These are phyloP conservation scores for Pseudomyrmex sp. DNA, from an alignment of 1,140 invertebrate species.

Conservation along the genomic window DNA sequence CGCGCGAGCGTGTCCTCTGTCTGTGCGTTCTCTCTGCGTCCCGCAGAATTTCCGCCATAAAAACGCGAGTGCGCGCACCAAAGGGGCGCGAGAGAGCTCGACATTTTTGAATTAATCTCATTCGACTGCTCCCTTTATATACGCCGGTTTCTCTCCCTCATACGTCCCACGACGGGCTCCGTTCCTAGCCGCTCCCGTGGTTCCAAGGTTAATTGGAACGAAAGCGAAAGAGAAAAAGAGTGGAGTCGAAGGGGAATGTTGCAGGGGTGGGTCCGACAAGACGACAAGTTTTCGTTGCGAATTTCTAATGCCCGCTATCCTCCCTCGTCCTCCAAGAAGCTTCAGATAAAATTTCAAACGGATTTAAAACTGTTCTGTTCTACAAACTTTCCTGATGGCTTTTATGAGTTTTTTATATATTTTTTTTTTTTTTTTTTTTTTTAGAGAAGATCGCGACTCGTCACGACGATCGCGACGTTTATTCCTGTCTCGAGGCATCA, in stretches of 20 bases:
- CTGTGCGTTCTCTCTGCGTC: conserved; percentile 23
- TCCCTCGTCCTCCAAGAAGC: no score
- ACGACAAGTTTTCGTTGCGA: conserved; percentile 40
- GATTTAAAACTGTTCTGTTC: no score
- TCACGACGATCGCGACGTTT: neutral
- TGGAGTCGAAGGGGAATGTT: conserved; percentile 20
- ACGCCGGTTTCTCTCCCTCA: conserved; percentile 53
- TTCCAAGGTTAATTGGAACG: conserved; percentile 80
- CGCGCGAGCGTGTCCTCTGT: conserved; percentile 1
- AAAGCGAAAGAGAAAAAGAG: conserved; percentile 67
- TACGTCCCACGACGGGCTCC: conserved; percentile 66
- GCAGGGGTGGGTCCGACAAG: conserved; percentile 25
- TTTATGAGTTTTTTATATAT: no score
- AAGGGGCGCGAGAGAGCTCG: conserved; percentile 68
- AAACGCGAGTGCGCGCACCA: conserved; percentile 53
- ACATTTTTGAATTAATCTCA: conserved; percentile 80
- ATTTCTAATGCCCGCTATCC: no score
- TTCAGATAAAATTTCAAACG: no score
- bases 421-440: no score
- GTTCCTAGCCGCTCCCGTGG: conserved; percentile 67
- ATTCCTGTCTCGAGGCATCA: neutral
- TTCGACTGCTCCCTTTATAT: conserved; percentile 80
- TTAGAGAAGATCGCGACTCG: neutral
- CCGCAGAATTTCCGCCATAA: conserved; percentile 37
- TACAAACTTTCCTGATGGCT: no score